phyloP scores from a whole-genome alignment of 1,140 invertebrate species.

The Portunus trituberculatus region DNA sequence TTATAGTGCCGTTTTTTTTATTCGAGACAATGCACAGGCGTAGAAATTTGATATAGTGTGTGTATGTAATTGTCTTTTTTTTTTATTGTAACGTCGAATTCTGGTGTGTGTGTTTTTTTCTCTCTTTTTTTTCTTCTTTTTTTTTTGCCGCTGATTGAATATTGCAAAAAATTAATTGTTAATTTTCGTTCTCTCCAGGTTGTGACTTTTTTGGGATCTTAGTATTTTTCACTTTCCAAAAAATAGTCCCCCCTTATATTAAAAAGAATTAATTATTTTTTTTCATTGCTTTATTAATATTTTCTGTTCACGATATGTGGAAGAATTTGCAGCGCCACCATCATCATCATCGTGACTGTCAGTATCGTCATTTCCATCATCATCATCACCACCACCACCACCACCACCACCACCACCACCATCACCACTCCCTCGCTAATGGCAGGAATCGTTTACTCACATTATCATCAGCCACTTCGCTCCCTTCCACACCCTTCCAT shows the following conservation, averaged over 20 bases:
- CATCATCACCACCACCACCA: too few relatives aligned
- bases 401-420: neutral
- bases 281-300: neutral
- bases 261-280: neutral
- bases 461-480: too few relatives aligned
- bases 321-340: neutral
- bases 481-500: neutral
- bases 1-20: neutral
- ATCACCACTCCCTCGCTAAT: neutral
- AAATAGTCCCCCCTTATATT: neutral
- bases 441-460: too few relatives aligned
- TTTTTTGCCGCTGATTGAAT: neutral
- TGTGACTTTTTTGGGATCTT: neutral
- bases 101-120: neutral
- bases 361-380: neutral
- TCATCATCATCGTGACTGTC: neutral
- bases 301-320: neutral
- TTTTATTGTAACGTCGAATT: neutral
- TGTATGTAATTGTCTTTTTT: neutral
- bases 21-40: neutral
- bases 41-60: neutral
- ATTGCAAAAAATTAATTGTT: neutral
- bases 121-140: neutral
- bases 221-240: neutral
- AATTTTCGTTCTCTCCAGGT: slow-evolving; percentile 13